Base-by-base conservation (phyloP, 1,140 invertebrate species). In the Galendromus occidentalis region DNA sequence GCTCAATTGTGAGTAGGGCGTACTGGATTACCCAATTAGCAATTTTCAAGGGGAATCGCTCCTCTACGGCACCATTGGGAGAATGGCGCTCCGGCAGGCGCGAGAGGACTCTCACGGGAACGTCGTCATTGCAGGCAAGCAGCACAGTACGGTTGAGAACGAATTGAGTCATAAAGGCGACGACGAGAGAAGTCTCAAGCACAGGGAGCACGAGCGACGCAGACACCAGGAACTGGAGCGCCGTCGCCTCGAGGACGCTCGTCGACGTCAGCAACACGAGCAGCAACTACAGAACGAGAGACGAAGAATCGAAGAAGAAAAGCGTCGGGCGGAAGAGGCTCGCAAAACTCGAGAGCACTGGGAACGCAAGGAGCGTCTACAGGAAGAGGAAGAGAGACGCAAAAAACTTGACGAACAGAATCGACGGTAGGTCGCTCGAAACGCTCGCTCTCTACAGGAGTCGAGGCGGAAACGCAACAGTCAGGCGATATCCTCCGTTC, bases 1-100 rank as follows among this genome's bases (percentile, higher is more conserved):
- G 68, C 66, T 44, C n/a, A 70, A 70, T 17, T 76, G 75, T 71
- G 76, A 65, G 71, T 70, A 44, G 47, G 42, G 45, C 44, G 44
- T 64, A 29, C 45, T n/a, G n/a, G n/a, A n/a, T n/a, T n/a, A n/a
- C n/a, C n/a, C n/a, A n/a, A n/a, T n/a, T 44, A 64, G 20, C 63
- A 6, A 1, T 28, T 5, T 12, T 25, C 20, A 7, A 20, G 42
- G 39, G n/a, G 1, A 17, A 9, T 14, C 64, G 42, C 20, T 17
- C 64, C 1, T 14, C 14, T 25, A 33, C n/a, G 7, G 20, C 64
- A 20, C 45, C 67, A 9, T n/a, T 12, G 42, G 42, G 59, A 42
- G 47, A 65, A 33, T 4, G 22, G 17, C 1, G 33, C 17, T 20
- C 30, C 1, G 41, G 22, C 7, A 18, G 29, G 28, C 22, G 64